Evolutionary conservation across 1,140 invertebrate genomes (phyloP), one percentile per base, ranked within the genome.

Genomic region (Brachionus manjavacas): DNA sequence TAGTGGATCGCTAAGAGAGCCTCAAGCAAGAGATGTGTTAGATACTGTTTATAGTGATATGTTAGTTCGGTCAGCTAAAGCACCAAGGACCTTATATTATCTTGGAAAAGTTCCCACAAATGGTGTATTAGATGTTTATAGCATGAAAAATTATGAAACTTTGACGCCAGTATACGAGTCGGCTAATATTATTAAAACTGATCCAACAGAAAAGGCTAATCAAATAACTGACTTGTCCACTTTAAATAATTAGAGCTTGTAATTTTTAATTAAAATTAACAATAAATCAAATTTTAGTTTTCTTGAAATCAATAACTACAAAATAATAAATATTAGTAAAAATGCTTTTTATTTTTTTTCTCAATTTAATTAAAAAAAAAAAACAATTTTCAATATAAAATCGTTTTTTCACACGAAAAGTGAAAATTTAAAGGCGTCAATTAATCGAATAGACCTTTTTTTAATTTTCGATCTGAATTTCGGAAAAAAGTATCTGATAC

Each of bases 71-170:
- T 46, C 60, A 2, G 25, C 7, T 23, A 46, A 55, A 4, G 52
- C 52, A 41, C 81, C 81, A 9, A 52, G 81, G n/a, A 83, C 81
- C 14, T 83, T 68, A 43, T 55, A 83, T 55, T 83, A 83, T 83
- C 23, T 83, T 6, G 81, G 81, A 11, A 83, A 83, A 55, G 68
- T 68, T 52, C 81, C 81, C 39, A 81, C 52, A 4, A 81, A 68
- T 64, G 79, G 64, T 25, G 52, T 20, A 64, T 35, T 81, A 68
- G 79, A 81, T 68, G 64, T 81, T 60, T 81, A 64, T 25, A 81
- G 79, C 41, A 60, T 60, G 52, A 81, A 81, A 68, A 46, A 81
- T 46, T 81, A 43, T 81, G 52, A 81, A 81, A 81, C 79, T 35
- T 46, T 81, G 12, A 68, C 79, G 1, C 79, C 79, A 25, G 64